Percentiles rank a stretch among this genome's conserved stretches.
Evolutionary conservation across 1,140 invertebrate species (phyloP).

Genomic region (Lepidurus apus): DNA sequence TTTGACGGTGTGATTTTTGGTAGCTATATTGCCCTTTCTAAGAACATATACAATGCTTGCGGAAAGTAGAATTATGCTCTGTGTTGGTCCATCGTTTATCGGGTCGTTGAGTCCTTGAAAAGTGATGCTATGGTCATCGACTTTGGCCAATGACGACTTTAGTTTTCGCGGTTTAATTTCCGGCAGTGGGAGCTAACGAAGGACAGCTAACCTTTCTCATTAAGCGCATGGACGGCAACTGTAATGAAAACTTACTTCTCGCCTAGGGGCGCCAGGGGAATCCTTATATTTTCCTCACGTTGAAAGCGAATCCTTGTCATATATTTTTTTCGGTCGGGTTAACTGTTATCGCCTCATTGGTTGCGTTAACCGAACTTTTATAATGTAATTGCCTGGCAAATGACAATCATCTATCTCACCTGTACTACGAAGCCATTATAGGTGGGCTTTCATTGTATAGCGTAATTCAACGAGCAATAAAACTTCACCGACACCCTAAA

Average conservation of each 20-base stretch:
- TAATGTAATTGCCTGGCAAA: constrained; percentile 6
- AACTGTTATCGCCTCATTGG: neutral
- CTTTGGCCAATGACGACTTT: neutral
- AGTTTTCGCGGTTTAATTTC: neutral
- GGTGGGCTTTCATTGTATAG: too few species aligned
- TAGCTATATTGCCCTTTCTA: too few species aligned
- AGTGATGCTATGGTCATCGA: neutral
- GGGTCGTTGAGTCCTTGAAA: neutral
- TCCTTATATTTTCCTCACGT: neutral
- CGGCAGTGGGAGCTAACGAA: neutral
- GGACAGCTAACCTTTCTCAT: neutral
- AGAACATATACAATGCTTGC: neutral
- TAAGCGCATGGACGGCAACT: neutral
- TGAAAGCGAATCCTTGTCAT: constrained; percentile 5
- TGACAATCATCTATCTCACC: neutral
- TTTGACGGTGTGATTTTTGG: too few species aligned
- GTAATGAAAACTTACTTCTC: constrained; percentile 19
- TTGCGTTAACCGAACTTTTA: neutral
- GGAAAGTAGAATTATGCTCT: neutral
- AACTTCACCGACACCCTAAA: too few species aligned
- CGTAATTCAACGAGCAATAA: too few species aligned
- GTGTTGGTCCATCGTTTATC: neutral
- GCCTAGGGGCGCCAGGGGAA: neutral
- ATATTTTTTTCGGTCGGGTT: neutral
- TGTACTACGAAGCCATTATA: too few species aligned